Base-by-base conservation (phyloP, 2,113 vertebrate species). In the Crypturellus undulatus region DNA sequence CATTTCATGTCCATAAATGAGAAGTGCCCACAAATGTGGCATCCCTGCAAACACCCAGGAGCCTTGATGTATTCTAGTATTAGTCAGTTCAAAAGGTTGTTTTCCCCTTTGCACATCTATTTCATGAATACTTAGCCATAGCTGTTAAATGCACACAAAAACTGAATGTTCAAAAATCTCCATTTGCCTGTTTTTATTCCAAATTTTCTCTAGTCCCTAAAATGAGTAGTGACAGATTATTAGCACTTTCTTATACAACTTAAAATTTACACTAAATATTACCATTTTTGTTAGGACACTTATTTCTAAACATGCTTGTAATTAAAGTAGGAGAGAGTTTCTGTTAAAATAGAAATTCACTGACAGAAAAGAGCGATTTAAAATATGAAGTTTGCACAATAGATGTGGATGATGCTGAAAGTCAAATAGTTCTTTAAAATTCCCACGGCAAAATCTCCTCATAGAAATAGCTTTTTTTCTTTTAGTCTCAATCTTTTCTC, bases 351-450 rank as follows among this genome's bases (percentile, higher is more conserved):
- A 94, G 91, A 92, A 89, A 96, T 93, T 95, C 91, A 45, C 60
- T 79, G 81, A 76, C 65, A 90, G 79, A 79, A 96, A 94, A 73
- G 78, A 75, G 58, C 58, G 79, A 79, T 89, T 96, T 90, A 89
- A 96, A 90, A 79, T 70, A 94, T 63, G 40, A 72, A 93, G 19
- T 56, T 92, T 89, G 90, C 92, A 89, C 72, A 87, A 89, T 92
- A 79, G 63, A 92, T 80, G 47, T 84, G 87, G 97, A 89, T 52
- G 92, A 94, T 92, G 72, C 90, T 71, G 64, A 68, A 89, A 91
- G 87, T 84, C 64, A 90, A 92, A 96, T 88, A 95, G 56, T 93
- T 96, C 47, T 90, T 96, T 95, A 94, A 92, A 94, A 94, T 84
- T 90, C 93, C 59, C 92, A 90, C 94, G 60, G 76, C 52, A 92